Conservation (phyloP, 2,797 vertebrate species). For the Enteromius anoplus region DNA sequence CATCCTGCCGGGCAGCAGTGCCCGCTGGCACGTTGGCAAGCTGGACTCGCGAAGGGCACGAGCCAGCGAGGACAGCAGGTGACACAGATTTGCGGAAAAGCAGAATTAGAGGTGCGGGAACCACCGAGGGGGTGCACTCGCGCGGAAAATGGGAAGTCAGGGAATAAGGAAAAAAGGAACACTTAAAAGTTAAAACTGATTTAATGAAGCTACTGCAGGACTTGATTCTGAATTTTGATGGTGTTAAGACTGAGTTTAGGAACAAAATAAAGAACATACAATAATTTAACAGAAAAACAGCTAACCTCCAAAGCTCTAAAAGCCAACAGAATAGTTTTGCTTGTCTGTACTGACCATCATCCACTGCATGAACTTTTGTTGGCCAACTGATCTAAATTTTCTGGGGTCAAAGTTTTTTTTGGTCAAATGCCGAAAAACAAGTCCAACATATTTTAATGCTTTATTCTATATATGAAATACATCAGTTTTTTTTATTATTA, state of each 20-base stretch:
- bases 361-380: neutral
- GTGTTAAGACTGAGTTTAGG: neutral
- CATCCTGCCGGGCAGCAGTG: slow-evolving; percentile 57
- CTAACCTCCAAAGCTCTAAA: neutral
- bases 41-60: slow-evolving; percentile 41
- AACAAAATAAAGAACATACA: neutral
- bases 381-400: neutral
- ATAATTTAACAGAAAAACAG: neutral
- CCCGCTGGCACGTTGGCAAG: slow-evolving; percentile 56
- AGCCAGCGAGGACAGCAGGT: slow-evolving; percentile 64
- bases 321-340: neutral
- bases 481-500: neutral
- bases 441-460: neutral
- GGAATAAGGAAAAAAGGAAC: slow-evolving; percentile 43
- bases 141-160: slow-evolving; percentile 58
- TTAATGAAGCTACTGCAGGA: slow-evolving; percentile 21
- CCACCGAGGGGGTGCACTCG: slow-evolving; percentile 50
- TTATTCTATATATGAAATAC: neutral
- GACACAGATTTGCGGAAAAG: slow-evolving; percentile 63
- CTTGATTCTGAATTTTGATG: slow-evolving; percentile 15
- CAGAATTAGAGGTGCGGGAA: slow-evolving; percentile 62
- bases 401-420: neutral
- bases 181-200: slow-evolving; percentile 38
- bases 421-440: neutral
- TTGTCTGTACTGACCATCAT: neutral